Percentiles rank a stretch among this genome's conserved stretches.
These are phyloP conservation scores for Oscheius myriophilus DNA, from an alignment of 2,888 invertebrate species.

Conservation along the genomic window DNA sequence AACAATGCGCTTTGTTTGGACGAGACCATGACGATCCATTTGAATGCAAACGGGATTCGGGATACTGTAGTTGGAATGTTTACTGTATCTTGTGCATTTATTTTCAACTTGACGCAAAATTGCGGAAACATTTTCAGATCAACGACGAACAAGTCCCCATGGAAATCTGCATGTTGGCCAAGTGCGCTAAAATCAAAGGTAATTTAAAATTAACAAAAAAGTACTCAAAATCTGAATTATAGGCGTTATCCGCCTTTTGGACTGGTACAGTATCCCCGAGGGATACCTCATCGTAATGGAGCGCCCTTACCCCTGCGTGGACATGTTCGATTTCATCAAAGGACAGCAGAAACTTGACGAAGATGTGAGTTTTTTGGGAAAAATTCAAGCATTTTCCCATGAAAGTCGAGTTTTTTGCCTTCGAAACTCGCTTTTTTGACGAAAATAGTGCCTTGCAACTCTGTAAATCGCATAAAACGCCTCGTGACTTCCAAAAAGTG, in stretches of 20 bases:
- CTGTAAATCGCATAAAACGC: not conserved
- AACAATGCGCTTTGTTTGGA: too few species aligned
- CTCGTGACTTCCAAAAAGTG: not conserved
- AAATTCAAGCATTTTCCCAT: not conserved
- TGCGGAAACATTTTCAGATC: conserved; percentile 43
- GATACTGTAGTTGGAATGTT: too few species aligned
- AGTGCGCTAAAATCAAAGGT: conserved; percentile 56
- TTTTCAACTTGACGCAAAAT: not conserved
- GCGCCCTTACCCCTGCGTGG: conserved; percentile 64
- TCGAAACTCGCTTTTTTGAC: too few species aligned
- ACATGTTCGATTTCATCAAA: conserved; percentile 67
- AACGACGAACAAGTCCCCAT: conserved; percentile 68
- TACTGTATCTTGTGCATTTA: too few species aligned
- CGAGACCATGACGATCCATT: too few species aligned
- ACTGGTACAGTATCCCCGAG: conserved; percentile 68
- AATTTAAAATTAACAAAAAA: conserved; percentile 6
- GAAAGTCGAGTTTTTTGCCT: too few species aligned
- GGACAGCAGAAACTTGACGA: conserved; percentile 59
- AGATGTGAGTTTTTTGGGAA: conserved; percentile 37
- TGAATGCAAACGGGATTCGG: too few species aligned
- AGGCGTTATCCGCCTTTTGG: conserved; percentile 64
- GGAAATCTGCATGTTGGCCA: conserved; percentile 67
- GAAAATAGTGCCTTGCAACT: too few species aligned
- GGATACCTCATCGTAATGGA: conserved; percentile 69
- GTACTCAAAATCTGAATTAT: conserved; percentile 22